These are phyloP conservation scores for Parnassius mnemosyne DNA, from an alignment of 2,888 invertebrate species.

Conservation along the genomic window DNA sequence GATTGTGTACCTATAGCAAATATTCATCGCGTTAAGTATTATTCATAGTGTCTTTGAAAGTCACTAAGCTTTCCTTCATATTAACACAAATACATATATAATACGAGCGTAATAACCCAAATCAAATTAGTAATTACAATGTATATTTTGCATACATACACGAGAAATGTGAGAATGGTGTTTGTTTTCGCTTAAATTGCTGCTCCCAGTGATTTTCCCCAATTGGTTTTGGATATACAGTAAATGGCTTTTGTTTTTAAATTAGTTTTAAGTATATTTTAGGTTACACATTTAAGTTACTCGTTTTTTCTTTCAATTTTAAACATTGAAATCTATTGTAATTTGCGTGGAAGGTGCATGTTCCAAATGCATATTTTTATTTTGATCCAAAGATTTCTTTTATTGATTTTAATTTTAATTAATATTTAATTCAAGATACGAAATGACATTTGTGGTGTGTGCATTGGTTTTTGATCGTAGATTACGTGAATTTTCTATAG, in stretches of 20 bases:
- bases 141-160: conserved; percentile 35
- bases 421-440: conserved; percentile 58
- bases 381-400: conserved; percentile 78
- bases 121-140: conserved; percentile 24
- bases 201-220: conserved; percentile 54
- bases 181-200: conserved; percentile 31
- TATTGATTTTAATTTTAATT: conserved; percentile 58
- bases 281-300: conserved; percentile 59
- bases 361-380: conserved; percentile 74
- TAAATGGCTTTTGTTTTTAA: conserved; percentile 74
- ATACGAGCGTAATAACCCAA: conserved; percentile 5
- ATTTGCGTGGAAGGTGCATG: conserved; percentile 71
- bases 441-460: conserved; percentile 77
- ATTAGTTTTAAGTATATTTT: conserved; percentile 75
- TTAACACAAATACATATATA: not conserved
- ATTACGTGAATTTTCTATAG: conserved; percentile 70
- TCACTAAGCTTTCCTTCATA: not conserved
- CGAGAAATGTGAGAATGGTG: conserved; percentile 36
- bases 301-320: conserved; percentile 61
- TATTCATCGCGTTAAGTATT: conserved; percentile 6
- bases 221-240: conserved; percentile 50
- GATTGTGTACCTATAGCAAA: conserved; percentile 1
- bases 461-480: conserved; percentile 76
- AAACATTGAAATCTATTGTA: conserved; percentile 65
- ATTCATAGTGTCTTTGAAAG: not conserved